Conservation (phyloP, 2,888 invertebrate species). For the Apotomis turbidana region DNA sequence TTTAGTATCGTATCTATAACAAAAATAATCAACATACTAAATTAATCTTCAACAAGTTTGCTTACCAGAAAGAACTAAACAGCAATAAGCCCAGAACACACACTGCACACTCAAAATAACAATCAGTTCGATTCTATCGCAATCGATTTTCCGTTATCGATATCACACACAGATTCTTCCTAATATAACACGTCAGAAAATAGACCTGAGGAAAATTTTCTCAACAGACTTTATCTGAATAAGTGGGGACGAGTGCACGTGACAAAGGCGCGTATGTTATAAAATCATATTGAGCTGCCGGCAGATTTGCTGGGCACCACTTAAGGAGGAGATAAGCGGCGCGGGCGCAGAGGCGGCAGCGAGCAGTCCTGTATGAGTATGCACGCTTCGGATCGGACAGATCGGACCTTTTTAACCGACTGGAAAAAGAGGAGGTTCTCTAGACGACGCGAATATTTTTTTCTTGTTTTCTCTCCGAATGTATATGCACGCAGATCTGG, state of each 20-base stretch:
- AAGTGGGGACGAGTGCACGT: constrained; percentile 63
- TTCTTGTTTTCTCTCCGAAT: too few species aligned
- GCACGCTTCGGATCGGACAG: too few species aligned
- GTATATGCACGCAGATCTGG: constrained; percentile 62
- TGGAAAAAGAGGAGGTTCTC: too few species aligned
- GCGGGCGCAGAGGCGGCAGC: constrained; percentile 41
- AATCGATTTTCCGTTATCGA: constrained; percentile 25
- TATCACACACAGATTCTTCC: constrained; percentile 32
- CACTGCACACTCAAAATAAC: constrained; percentile 24
- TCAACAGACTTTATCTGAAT: constrained; percentile 44
- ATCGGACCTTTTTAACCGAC: too few species aligned
- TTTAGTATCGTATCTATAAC: too few species aligned
- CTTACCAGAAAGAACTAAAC: constrained; percentile 29
- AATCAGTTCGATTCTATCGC: constrained; percentile 2
- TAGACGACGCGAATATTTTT: too few species aligned
- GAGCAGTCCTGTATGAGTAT: too few species aligned
- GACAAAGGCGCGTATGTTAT: constrained; percentile 65
- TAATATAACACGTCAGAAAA: constrained; percentile 34
- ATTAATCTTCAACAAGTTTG: background rate
- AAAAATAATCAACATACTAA: too few species aligned
- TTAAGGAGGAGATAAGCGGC: constrained; percentile 56
- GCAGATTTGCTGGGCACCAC: constrained; percentile 71
- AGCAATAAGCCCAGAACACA: background rate
- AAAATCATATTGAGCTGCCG: constrained; percentile 70
- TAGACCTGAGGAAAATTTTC: constrained; percentile 33